Evolutionary conservation across 1,140 invertebrate species (phyloP), one percentile per base, ranked within the genome.

Genomic region (Coptotermes formosanus): DNA sequence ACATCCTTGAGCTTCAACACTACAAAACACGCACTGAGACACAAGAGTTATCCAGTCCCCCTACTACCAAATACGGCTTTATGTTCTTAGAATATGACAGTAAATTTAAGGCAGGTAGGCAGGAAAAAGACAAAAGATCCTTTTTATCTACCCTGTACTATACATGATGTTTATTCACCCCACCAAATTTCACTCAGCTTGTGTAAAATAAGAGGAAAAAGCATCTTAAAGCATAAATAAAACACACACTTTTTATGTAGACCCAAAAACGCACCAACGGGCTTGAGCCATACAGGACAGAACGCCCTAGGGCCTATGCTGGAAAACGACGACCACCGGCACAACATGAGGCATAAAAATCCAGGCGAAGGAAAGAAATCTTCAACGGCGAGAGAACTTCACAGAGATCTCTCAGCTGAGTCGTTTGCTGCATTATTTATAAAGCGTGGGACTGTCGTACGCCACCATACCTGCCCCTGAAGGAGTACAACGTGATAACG

Each of bases 361-460:
- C 64, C 64, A n/a, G 64, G n/a, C 64, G 64, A 14, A n/a, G 64
- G 64, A 75, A 75, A 30, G 64, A 75, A 75, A 75, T 75, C n/a
- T n/a, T 75, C 64, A 75, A 75, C n/a, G 25, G 16, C n/a, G 64
- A 75, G 64, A 75, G 64, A 75, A 7, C 25, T 75, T 75, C 25
- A n/a, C 25, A 30, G 64, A 75, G 64, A 75, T 75, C 64, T 75
- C n/a, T 25, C 25, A 75, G 25, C 2, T 75, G 1, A 75, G 64
- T 30, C 64, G 64, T 75, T 75, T 75, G 64, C 25, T 75, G 64
- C 64, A 75, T 75, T 75, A 75, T 75, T 75, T 75, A 75, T 75
- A 75, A 75, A n/a, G 8, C 64, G 14, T 25, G 64, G 64, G 64
- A 75, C 64, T 75, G 64, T 75, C 64, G n/a, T 75, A 30, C 64